A percentile compares a stretch with the other conserved stretches of the same genome.
Evolutionary conservation across 1,140 invertebrate genomes (phyloP).

Genomic region (Chironomus striatipennis): DNA sequence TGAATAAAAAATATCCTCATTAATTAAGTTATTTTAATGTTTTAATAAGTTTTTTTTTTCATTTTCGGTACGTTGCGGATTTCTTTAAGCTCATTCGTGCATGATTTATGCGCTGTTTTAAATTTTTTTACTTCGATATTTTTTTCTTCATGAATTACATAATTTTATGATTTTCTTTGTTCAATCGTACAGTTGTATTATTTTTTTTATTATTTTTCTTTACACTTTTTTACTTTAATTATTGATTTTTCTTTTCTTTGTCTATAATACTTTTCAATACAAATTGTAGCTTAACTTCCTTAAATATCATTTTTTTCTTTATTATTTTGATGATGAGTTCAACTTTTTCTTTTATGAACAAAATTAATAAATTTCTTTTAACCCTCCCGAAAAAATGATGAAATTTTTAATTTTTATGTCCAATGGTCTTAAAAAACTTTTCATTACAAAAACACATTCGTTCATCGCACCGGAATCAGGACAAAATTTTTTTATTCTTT

Average conservation of each 20-base stretch:
- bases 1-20: too few species aligned
- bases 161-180: neutral
- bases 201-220: neutral
- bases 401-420: neutral
- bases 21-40: neutral
- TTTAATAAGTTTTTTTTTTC: neutral
- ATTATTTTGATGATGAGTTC: neutral
- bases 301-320: too few species aligned
- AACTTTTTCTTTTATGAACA: neutral
- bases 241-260: neutral
- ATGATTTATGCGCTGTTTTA: neutral
- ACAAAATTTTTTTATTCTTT: neutral
- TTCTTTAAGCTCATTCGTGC: slow-evolving; percentile 22
- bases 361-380: too few species aligned
- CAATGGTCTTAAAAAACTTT: neutral
- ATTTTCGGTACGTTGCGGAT: slow-evolving; percentile 6
- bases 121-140: neutral
- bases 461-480: neutral
- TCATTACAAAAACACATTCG: neutral
- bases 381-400: neutral
- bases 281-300: neutral
- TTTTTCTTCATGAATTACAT: neutral
- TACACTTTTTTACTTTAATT: neutral
- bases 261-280: neutral
- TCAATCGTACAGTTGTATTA: neutral